Conservation (phyloP, 2,888 invertebrate species). For the Agrotis puta region DNA sequence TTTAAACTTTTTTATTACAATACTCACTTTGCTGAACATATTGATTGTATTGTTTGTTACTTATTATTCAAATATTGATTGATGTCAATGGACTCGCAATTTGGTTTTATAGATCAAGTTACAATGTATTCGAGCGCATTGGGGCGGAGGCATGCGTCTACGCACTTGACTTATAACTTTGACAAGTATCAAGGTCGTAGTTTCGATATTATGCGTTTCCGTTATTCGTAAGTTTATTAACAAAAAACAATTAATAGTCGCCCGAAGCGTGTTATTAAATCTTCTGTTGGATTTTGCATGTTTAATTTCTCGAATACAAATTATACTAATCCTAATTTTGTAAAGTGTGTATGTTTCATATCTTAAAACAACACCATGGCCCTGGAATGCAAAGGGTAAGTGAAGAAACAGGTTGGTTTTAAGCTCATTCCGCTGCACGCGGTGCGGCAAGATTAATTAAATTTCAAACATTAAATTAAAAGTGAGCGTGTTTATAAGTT, state of each 20-base stretch:
- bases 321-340: no score
- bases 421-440: no score
- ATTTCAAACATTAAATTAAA: no score
- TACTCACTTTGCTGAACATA: slow-evolving; percentile 74
- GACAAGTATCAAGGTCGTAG: slow-evolving; percentile 42
- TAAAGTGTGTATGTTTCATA: no score
- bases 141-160: slow-evolving; percentile 58
- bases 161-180: slow-evolving; percentile 45
- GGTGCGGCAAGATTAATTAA: no score
- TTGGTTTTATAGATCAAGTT: slow-evolving; percentile 65
- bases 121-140: slow-evolving; percentile 42
- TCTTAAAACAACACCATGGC: no score
- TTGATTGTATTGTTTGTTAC: slow-evolving; percentile 55
- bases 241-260: slow-evolving; percentile 1
- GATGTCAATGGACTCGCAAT: slow-evolving; percentile 58
- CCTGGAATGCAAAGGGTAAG: no score
- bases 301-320: background rate
- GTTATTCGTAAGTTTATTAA: slow-evolving; percentile 18
- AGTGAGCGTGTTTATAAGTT: no score
- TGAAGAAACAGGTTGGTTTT: no score
- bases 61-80: slow-evolving; percentile 64
- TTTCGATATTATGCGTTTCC: slow-evolving; percentile 24
- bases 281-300: background rate
- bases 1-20: background rate
- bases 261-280: background rate